Evolutionary conservation across 2,888 invertebrate genomes (phyloP).

Genomic region (Zhengitettix transpicula): DNA sequence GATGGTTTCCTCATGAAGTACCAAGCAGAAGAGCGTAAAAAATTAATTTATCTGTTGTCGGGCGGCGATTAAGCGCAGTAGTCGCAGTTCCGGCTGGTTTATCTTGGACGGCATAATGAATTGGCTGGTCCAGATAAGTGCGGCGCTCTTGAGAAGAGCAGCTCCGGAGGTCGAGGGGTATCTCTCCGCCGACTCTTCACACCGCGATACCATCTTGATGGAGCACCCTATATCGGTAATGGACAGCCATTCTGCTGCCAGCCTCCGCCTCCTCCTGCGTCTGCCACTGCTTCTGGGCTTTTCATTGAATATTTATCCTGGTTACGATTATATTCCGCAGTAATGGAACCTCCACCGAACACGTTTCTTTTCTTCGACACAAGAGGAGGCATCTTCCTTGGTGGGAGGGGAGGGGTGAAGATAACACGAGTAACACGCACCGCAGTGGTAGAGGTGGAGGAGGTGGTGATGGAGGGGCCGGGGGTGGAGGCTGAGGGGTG

Average conservation of each 20-base stretch:
- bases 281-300: background rate
- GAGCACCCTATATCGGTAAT: conserved; percentile 9
- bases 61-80: too few species aligned
- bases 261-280: background rate
- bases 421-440: background rate
- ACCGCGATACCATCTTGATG: conserved; percentile 8
- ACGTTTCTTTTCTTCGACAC: background rate
- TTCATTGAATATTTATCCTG: conserved; percentile 10
- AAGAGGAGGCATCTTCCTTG: background rate
- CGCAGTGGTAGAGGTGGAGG: background rate
- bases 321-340: conserved; percentile 3
- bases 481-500: too few species aligned
- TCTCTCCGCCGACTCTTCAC: background rate
- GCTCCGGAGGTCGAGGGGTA: background rate
- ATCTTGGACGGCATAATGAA: background rate
- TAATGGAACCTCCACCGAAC: background rate
- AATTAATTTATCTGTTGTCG: too few species aligned
- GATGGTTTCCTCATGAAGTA: too few species aligned
- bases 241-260: conserved; percentile 3
- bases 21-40: too few species aligned
- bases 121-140: background rate
- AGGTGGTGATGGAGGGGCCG: too few species aligned
- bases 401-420: background rate
- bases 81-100: too few species aligned
- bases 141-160: background rate